These are phyloP conservation scores for Saccostrea cuccullata DNA, from an alignment of 1,140 invertebrate genomes.

Conservation along the genomic window DNA sequence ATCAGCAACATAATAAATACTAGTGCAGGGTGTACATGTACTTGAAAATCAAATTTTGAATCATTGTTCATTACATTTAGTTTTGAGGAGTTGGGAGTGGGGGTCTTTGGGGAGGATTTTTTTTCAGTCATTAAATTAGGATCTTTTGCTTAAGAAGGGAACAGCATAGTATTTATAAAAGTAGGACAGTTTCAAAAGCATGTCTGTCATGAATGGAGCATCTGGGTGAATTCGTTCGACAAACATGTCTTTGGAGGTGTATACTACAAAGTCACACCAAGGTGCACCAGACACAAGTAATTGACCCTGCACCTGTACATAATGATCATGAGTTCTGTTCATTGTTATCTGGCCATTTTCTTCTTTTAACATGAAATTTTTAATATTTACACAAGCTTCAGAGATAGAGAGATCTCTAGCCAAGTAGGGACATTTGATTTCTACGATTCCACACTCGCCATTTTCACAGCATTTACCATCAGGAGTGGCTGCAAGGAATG, in stretches of 20 bases:
- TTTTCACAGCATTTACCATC: slow-evolving; percentile 33
- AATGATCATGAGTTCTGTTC: slow-evolving; percentile 38
- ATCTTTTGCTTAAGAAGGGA: not conserved
- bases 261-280: slow-evolving; percentile 53
- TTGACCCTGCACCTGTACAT: slow-evolving; percentile 48
- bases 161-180: slow-evolving; percentile 21
- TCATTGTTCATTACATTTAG: no score
- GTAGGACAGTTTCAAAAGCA: slow-evolving; percentile 37
- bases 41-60: no score
- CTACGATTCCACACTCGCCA: slow-evolving; percentile 42
- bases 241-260: slow-evolving; percentile 45
- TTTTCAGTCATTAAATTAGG: no score
- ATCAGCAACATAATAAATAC: no score
- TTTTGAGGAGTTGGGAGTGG: no score
- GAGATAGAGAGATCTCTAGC: slow-evolving; percentile 44
- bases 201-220: slow-evolving; percentile 21
- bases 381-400: slow-evolving; percentile 17
- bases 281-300: slow-evolving; percentile 44
- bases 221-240: slow-evolving; percentile 49
- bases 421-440: slow-evolving; percentile 53
- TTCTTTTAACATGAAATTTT: not conserved
- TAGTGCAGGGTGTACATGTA: no score
- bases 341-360: not conserved
- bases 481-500: slow-evolving; percentile 40
- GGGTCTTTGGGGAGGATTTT: no score